phyloP scores from a whole-genome alignment of 1,140 invertebrate species.

The Hirudo medicinalis region DNA sequence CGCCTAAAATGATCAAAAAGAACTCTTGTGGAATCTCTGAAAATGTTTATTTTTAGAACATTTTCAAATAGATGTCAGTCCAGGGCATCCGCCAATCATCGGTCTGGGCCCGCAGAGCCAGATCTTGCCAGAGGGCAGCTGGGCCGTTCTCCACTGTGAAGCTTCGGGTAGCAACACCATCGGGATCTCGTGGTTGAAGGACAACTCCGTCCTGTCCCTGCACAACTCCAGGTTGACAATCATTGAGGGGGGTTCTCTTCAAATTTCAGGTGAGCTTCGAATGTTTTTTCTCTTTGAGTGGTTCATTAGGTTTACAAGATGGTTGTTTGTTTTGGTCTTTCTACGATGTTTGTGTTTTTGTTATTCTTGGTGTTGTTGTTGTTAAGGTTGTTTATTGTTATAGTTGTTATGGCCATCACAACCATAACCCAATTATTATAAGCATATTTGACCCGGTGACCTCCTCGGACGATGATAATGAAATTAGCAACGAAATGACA shows the following conservation, averaged over 20 bases:
- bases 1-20: too few relatives aligned
- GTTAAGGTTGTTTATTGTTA: too few relatives aligned
- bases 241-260: constrained; percentile 55
- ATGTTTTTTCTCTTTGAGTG: neutral
- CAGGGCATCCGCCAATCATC: constrained; percentile 63
- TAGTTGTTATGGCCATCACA: too few relatives aligned
- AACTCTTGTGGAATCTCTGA: too few relatives aligned
- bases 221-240: constrained; percentile 49
- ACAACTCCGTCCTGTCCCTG: constrained; percentile 50
- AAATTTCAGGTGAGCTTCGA: constrained; percentile 58
- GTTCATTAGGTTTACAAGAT: too few relatives aligned
- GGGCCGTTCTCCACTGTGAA: constrained; percentile 67
- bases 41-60: neutral
- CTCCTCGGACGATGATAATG: too few relatives aligned
- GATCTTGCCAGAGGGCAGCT: constrained; percentile 64
- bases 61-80: constrained; percentile 17
- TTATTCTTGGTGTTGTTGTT: too few relatives aligned
- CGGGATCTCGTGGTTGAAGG: constrained; percentile 63
- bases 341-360: too few relatives aligned
- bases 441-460: too few relatives aligned
- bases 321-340: too few relatives aligned
- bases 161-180: constrained; percentile 54
- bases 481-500: too few relatives aligned
- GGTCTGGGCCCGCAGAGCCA: constrained; percentile 77
- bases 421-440: too few relatives aligned